phyloP scores from a whole-genome alignment of 2,113 vertebrate species.

The Ifrita kowaldi region DNA sequence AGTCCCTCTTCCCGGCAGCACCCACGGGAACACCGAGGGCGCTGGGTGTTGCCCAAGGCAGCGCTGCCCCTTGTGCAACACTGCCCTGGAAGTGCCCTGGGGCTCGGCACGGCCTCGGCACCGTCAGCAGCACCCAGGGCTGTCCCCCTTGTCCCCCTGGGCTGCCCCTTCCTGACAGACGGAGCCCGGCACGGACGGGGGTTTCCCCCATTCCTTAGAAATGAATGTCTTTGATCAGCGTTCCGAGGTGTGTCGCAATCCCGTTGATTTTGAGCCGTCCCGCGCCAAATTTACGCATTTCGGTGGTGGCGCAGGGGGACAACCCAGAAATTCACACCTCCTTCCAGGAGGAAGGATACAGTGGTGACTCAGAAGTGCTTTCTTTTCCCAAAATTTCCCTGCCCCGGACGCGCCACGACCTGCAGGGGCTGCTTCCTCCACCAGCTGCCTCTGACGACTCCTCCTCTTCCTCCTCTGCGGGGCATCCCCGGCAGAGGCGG shows the following conservation, averaged over 20 bases:
- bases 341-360: background rate
- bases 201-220: background rate
- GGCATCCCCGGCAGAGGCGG: background rate
- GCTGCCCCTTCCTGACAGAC: fast-evolving
- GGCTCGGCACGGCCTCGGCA: background rate
- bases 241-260: background rate
- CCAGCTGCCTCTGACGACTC: background rate
- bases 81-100: background rate
- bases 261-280: background rate
- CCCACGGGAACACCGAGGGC: background rate
- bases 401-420: fast-evolving
- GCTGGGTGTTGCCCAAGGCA: background rate
- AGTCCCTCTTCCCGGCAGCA: background rate
- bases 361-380: background rate
- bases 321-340: background rate
- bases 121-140: background rate
- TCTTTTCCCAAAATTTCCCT: background rate
- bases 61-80: background rate
- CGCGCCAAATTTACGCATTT: fast-evolving
- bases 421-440: background rate
- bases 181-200: fast-evolving
- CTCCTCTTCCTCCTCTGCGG: background rate
- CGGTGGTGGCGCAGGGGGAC: fast-evolving
- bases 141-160: no score
- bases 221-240: fast-evolving